A percentile compares a stretch with the other conserved stretches of the same genome.
Conservation (phyloP, 1,140 invertebrate species). For the Cydia pomonella region DNA sequence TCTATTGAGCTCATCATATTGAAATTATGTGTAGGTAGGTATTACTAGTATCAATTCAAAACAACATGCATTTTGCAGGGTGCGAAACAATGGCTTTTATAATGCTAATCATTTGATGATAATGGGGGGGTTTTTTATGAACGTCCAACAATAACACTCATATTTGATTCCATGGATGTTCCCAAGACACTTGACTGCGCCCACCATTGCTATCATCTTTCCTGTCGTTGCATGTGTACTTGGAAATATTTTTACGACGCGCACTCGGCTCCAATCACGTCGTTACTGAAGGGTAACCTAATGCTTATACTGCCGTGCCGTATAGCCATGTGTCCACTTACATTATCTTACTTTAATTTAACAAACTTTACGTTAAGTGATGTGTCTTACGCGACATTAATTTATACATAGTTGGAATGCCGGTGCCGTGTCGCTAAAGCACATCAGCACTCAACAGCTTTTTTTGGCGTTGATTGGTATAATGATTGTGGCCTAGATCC, state of each 20-base stretch:
- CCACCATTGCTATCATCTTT: constrained; percentile 49
- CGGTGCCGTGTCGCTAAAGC: background rate
- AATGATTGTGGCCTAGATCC: constrained; percentile 70
- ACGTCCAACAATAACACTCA: background rate
- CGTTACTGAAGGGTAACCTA: constrained; percentile 61
- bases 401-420: constrained; percentile 6
- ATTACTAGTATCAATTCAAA: background rate
- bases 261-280: constrained; percentile 63
- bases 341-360: constrained; percentile 40
- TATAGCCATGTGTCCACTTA: constrained; percentile 60
- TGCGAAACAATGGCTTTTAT: constrained; percentile 28
- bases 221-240: constrained; percentile 39
- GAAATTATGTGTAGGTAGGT: background rate
- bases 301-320: constrained; percentile 43
- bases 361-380: constrained; percentile 27
- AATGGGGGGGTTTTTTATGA: constrained; percentile 17
- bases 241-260: constrained; percentile 67
- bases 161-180: constrained; percentile 40
- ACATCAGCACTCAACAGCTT: constrained; percentile 43
- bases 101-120: constrained; percentile 22
- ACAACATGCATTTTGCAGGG: background rate
- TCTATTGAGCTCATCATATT: constrained; percentile 64
- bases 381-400: constrained; percentile 15
- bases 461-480: constrained; percentile 67
- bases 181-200: constrained; percentile 59